phyloP scores from a whole-genome alignment of 2,797 vertebrate genomes.

The Pangasius macronema region DNA sequence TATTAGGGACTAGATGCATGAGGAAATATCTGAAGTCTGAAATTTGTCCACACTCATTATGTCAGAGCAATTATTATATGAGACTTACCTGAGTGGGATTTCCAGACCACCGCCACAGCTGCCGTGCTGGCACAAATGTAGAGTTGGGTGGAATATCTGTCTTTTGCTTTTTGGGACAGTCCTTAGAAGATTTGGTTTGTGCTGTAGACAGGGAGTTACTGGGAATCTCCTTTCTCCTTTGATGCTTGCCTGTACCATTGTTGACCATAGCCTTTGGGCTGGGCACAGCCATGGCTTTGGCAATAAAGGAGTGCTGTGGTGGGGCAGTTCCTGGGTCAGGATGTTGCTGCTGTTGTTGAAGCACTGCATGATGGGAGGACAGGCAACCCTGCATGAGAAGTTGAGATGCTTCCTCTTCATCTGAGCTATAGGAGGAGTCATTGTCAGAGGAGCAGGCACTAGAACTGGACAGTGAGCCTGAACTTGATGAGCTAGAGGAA shows the following conservation, averaged over 20 bases:
- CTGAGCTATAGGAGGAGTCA: slow-evolving; percentile 94
- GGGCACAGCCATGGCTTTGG: slow-evolving; percentile 73
- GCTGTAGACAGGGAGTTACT: slow-evolving; percentile 43
- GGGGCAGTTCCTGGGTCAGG: slow-evolving; percentile 71
- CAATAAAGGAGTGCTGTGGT: slow-evolving; percentile 76
- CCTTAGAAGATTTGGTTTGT: slow-evolving; percentile 83
- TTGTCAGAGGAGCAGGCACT: slow-evolving; percentile 95
- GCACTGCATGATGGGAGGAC: slow-evolving; percentile 83
- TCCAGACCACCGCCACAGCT: slow-evolving; percentile 97
- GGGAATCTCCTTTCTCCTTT: slow-evolving; percentile 83
- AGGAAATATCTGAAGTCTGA: not conserved
- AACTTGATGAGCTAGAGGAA: slow-evolving; percentile 91
- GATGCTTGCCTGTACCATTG: slow-evolving; percentile 63
- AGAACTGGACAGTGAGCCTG: slow-evolving; percentile 92
- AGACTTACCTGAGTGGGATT: slow-evolving; percentile 91
- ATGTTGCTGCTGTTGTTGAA: slow-evolving; percentile 81
- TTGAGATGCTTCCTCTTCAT: slow-evolving; percentile 88
- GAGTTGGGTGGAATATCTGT: slow-evolving; percentile 87
- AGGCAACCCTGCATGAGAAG: slow-evolving; percentile 86
- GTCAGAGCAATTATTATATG: not conserved
- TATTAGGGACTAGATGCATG: slow-evolving; percentile 7
- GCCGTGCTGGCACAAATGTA: slow-evolving; percentile 86
- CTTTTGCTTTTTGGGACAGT: slow-evolving; percentile 88
- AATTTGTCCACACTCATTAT: not conserved
- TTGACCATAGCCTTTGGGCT: slow-evolving; percentile 71